Percentiles rank a stretch among this genome's conserved stretches.
phyloP scores from a whole-genome alignment of 1,140 invertebrate species.

The Lerema accius region DNA sequence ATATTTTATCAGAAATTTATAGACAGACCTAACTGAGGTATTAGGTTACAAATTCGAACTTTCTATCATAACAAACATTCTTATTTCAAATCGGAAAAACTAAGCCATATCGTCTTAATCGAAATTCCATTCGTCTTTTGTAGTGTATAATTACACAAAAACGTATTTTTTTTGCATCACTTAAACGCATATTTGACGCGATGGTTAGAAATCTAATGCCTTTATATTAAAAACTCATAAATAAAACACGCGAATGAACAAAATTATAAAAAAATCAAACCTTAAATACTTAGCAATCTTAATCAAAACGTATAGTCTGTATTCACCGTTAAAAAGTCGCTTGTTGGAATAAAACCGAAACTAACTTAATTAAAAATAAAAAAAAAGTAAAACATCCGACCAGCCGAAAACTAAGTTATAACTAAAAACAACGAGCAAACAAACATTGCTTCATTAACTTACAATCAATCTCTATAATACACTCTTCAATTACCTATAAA shows the following conservation, averaged over 20 bases:
- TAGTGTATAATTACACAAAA: no score
- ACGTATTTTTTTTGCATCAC: no score
- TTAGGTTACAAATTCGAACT: not conserved
- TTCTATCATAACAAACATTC: not conserved
- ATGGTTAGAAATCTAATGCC: no score
- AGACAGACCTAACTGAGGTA: not conserved
- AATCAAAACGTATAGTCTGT: constrained; percentile 27
- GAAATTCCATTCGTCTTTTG: no score
- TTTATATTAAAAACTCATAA: not conserved
- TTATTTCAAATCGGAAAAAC: not conserved
- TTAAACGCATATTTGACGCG: no score
- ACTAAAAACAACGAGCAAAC: constrained; percentile 65
- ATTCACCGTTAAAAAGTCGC: constrained; percentile 18
- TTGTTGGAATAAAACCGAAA: constrained; percentile 10
- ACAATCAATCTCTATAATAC: constrained; percentile 64
- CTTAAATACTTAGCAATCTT: constrained; percentile 23
- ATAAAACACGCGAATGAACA: not conserved
- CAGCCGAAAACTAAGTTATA: constrained; percentile 54
- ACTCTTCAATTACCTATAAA: constrained; percentile 54
- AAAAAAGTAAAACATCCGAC: constrained; percentile 46
- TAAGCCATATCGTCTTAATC: no score
- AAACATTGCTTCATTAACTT: constrained; percentile 56
- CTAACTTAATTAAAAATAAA: constrained; percentile 35
- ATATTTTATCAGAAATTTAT: not conserved
- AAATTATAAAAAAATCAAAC: constrained; percentile 13